A percentile compares a stretch with the other conserved stretches of the same genome.
Conservation (phyloP, 2,888 invertebrate genomes). For the Cephus pulcher region DNA sequence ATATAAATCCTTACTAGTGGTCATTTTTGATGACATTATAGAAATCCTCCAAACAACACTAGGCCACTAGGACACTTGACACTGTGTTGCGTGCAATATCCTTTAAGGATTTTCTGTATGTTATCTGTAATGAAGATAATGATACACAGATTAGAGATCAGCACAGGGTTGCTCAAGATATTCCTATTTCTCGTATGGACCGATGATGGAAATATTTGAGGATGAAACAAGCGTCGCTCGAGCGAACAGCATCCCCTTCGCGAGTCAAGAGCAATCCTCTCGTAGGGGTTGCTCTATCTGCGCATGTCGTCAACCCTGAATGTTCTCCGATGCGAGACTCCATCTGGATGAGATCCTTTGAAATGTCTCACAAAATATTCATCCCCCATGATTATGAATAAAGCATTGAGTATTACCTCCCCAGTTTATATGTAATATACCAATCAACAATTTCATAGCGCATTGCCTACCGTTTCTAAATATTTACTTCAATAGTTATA, state of each 20-base stretch:
- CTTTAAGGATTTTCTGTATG: not conserved
- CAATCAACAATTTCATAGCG: not conserved
- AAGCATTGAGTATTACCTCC: not conserved
- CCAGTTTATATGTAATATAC: not conserved
- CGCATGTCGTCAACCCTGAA: not conserved
- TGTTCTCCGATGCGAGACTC: not conserved
- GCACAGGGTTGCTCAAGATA: not conserved
- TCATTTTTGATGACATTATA: not conserved
- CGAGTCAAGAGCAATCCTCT: constrained; percentile 2
- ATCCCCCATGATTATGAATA: not conserved
- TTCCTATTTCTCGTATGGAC: not conserved
- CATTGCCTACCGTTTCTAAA: not conserved
- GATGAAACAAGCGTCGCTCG: not conserved
- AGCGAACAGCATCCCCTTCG: not conserved
- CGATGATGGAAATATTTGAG: not conserved
- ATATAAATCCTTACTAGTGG: not conserved
- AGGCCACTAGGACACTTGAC: not conserved
- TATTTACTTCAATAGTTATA: not conserved
- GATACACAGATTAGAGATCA: not conserved
- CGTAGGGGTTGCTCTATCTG: not conserved
- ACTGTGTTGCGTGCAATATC: not conserved
- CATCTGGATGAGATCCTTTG: not conserved
- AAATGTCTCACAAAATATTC: not conserved
- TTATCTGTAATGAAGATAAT: not conserved
- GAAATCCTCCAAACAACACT: not conserved